phyloP scores from a whole-genome alignment of 2,113 vertebrate genomes.

The Bufo gargarizans region DNA sequence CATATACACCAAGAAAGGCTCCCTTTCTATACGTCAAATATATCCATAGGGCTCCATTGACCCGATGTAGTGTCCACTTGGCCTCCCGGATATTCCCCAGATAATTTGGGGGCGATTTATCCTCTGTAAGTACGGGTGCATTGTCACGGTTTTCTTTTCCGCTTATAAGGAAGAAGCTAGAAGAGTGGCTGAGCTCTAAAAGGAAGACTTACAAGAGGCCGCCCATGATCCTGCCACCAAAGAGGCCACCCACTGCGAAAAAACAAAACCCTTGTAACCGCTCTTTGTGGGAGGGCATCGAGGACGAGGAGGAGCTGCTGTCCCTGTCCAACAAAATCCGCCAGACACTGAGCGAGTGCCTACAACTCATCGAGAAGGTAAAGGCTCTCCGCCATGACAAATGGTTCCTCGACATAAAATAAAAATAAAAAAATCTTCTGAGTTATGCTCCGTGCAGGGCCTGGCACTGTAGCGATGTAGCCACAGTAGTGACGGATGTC shows the following conservation, averaged over 20 bases:
- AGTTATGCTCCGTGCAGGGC: no score
- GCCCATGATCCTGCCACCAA: constrained; percentile 75
- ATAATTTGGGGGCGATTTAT: no score
- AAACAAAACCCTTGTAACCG: constrained; percentile 61
- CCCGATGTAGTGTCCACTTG: no score
- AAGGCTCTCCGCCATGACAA: neutral
- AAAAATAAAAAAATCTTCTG: no score
- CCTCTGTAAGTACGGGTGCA: neutral
- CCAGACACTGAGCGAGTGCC: constrained; percentile 77
- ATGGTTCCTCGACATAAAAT: no score
- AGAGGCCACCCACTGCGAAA: constrained; percentile 58
- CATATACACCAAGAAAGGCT: no score
- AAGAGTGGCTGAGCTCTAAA: constrained; percentile 84
- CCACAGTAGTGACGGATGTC: no score
- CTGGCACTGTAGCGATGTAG: no score
- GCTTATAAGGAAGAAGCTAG: constrained; percentile 78
- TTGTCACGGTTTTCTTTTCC: neutral
- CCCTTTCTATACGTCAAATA: no score
- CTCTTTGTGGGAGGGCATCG: constrained; percentile 72
- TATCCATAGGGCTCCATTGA: no score
- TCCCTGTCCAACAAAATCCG: constrained; percentile 72
- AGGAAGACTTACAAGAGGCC: constrained; percentile 91
- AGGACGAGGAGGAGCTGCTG: constrained; percentile 74
- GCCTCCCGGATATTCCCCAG: no score
- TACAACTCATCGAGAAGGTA: constrained; percentile 80